Evolutionary conservation across 2,888 invertebrate species (phyloP), one percentile per base, ranked within the genome.

Genomic region (Melanchra persicariae): DNA sequence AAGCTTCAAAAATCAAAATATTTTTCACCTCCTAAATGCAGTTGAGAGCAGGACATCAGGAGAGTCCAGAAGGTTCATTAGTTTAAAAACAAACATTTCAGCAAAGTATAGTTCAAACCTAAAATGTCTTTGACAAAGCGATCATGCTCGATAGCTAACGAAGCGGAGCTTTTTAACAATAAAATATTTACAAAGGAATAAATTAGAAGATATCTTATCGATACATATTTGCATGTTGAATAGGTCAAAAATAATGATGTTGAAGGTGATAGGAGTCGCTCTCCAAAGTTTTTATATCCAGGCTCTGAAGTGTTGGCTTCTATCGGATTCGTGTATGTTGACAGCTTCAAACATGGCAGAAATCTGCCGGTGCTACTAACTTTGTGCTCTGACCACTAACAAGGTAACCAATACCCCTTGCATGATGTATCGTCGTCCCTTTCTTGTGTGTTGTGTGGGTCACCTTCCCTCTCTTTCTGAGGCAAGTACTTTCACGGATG

Each of bases 401-500:
- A 68, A 79, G 79, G 79, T 79, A 79, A 79, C 81, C 17, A 72
- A 54, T 10, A 59, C 61, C 79, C 76, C 17, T 43, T 79, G 79
- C 79, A 79, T 79, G 79, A 76, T 80, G 79, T 78, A 47, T 52
- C 52, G 76, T 80, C 66, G 30, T 73, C 80, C 77, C 62, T 62
- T 57, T 80, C 77, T 67, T 80, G 64, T 79, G 81, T 79, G 67
- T 80, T 79, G 70, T 81, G 75, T 79, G 49, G 45, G 54, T 65
- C 77, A 68, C 77, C 49, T 60, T 51, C 72, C 81, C 30, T 77
- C 37, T 77, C 61, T 80, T 58, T 81, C 64, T 57, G 58, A 65
- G 47, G 47, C 30, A 79, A 72, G 54, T 79, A 66, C 68, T 79
- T 57, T 81, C 54, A 81, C 19, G 65, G 77, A 81, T 77, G 68